Percentiles rank a stretch among this genome's conserved stretches.
Conservation (phyloP, 2,797 vertebrate species). For the Pantherophis alleghaniensis region DNA sequence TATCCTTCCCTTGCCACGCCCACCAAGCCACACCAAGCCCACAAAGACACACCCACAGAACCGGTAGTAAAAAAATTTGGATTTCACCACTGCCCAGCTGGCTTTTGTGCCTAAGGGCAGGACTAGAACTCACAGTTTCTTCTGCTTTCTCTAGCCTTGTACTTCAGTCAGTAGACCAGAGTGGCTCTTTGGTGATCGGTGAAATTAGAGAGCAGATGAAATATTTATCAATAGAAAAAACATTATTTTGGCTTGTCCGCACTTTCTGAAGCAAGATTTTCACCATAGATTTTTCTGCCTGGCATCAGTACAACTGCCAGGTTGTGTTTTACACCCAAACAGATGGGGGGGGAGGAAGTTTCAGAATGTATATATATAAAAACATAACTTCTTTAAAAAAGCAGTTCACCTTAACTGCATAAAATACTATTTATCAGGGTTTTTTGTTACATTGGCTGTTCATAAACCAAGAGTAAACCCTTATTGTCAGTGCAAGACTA, state of each 20-base stretch:
- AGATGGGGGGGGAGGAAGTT: background rate
- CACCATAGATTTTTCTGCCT: background rate
- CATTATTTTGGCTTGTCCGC: background rate
- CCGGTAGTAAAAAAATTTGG: too few relatives aligned
- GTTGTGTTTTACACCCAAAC: background rate
- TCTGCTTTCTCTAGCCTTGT: too few relatives aligned
- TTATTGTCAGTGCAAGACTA: background rate
- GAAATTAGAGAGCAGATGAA: background rate
- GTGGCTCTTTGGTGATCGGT: background rate
- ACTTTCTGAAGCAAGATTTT: background rate
- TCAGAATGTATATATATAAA: background rate
- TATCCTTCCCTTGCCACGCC: too few relatives aligned
- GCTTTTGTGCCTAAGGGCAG: background rate
- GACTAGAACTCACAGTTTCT: too few relatives aligned
- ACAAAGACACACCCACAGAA: too few relatives aligned
- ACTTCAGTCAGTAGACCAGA: too few relatives aligned
- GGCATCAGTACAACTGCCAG: background rate
- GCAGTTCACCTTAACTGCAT: background rate
- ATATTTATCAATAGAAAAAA: background rate
- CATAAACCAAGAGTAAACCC: background rate
- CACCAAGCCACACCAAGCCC: too few relatives aligned
- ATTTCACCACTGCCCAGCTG: background rate
- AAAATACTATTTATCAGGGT: background rate
- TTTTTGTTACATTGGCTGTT: background rate
- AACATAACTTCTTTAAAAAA: background rate